Percentiles rank a stretch among this genome's conserved stretches.
These are phyloP conservation scores for Eupeodes latifasciatus DNA, from an alignment of 2,888 invertebrate species.

Conservation along the genomic window DNA sequence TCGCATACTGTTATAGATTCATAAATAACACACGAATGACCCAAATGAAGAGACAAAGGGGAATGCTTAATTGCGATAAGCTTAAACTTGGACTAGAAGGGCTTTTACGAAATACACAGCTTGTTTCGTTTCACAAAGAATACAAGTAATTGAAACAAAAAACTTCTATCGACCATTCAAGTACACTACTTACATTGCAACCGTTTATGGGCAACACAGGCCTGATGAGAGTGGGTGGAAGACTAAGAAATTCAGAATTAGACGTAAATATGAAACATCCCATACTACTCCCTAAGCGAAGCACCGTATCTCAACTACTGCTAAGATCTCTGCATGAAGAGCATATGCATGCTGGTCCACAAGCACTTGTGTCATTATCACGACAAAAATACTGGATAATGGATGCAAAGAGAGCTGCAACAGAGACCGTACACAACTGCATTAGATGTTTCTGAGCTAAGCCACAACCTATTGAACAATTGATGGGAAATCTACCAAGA, in stretches of 20 bases:
- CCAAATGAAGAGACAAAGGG: neutral
- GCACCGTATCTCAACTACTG: neutral
- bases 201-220: neutral
- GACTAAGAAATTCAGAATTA: neutral
- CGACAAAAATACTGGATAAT: neutral
- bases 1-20: neutral
- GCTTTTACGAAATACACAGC: constrained; percentile 2
- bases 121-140: neutral
- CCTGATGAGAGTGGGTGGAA: neutral
- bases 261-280: neutral
- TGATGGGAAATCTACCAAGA: constrained; percentile 29
- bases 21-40: neutral
- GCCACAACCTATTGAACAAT: constrained; percentile 8
- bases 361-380: constrained; percentile 2
- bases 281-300: neutral
- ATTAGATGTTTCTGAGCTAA: constrained; percentile 14
- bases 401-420: neutral
- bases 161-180: constrained; percentile 1
- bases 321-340: neutral
- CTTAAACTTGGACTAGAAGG: constrained; percentile 4
- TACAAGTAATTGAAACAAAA: neutral
- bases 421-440: constrained; percentile 20
- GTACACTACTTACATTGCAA: neutral
- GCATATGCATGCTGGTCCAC: constrained; percentile 12
- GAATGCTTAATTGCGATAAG: neutral